Percentiles rank a stretch among this genome's conserved stretches.
Evolutionary conservation across 2,888 invertebrate species (phyloP).

Genomic region (Drosophila algonquin): DNA sequence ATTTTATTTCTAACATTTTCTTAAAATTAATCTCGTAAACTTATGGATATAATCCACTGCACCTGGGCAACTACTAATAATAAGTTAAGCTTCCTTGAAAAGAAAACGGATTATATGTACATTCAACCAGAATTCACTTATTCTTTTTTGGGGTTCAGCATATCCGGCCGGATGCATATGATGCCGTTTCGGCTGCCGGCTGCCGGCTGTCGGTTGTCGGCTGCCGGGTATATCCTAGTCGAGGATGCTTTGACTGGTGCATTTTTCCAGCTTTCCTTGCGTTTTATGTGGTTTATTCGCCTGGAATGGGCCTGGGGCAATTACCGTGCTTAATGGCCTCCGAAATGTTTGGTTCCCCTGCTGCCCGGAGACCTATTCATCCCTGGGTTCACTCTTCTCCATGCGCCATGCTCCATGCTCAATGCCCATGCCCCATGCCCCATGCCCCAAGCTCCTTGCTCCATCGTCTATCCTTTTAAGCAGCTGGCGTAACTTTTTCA

Average conservation of each 20-base stretch:
- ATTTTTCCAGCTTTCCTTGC: conserved; percentile 9
- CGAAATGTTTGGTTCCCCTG: conserved; percentile 32
- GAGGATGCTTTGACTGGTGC: conserved; percentile 46
- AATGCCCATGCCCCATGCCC: too few species aligned
- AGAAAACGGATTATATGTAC: too few species aligned
- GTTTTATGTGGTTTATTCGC: conserved; percentile 62
- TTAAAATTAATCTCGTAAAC: too few species aligned
- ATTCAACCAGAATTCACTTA: too few species aligned
- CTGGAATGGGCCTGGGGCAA: conserved; percentile 56
- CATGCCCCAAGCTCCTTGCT: not conserved
- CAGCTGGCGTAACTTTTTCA: conserved; percentile 39
- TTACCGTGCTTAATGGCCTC: conserved; percentile 50
- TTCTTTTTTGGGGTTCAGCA: not conserved
- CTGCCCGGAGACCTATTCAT: too few species aligned
- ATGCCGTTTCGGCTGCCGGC: conserved; percentile 18
- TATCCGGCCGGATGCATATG: conserved; percentile 7
- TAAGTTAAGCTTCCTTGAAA: too few species aligned
- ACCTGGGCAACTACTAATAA: not conserved
- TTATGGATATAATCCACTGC: not conserved
- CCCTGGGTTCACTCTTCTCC: not conserved
- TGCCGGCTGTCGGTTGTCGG: conserved; percentile 18
- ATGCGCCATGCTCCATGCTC: not conserved
- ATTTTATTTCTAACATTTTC: not conserved
- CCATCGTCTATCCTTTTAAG: conserved; percentile 11
- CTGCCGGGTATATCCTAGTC: conserved; percentile 33